A percentile compares a stretch with the other conserved stretches of the same genome.
These are phyloP conservation scores for Acanthosepion pharaonis DNA, from an alignment of 2,888 invertebrate genomes.

Conservation along the genomic window DNA sequence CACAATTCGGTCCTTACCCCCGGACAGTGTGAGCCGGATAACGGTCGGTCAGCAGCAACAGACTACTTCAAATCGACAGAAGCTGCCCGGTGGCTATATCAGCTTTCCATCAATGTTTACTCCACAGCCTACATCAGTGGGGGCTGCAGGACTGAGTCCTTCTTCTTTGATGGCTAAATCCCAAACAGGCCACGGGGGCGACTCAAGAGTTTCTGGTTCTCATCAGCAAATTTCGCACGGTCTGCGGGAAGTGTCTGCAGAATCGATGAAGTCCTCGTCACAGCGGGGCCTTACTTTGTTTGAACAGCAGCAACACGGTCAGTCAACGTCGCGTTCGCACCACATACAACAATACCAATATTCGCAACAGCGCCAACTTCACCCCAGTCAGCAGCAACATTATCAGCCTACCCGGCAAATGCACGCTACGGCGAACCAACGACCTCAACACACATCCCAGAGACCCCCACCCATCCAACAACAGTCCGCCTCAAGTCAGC, in stretches of 20 bases:
- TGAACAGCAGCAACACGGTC: background rate
- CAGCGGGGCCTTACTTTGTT: background rate
- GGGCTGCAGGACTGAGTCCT: background rate
- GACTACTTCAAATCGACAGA: background rate
- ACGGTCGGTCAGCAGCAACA: background rate
- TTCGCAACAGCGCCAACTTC: slow-evolving; percentile 39
- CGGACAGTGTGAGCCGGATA: slow-evolving; percentile 24
- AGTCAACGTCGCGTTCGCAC: background rate
- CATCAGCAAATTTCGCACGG: slow-evolving; percentile 21
- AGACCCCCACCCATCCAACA: background rate
- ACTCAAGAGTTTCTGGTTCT: slow-evolving; percentile 20
- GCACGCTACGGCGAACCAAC: background rate
- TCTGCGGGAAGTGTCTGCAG: background rate
- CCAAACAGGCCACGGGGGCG: background rate
- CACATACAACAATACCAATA: slow-evolving; percentile 46
- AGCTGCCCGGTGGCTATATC: slow-evolving; percentile 34
- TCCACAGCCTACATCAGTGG: background rate
- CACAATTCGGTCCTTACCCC: background rate
- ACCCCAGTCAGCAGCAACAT: slow-evolving; percentile 48
- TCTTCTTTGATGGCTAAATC: background rate
- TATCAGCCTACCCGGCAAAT: slow-evolving; percentile 14
- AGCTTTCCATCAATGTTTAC: background rate
- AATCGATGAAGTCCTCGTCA: slow-evolving; percentile 42
- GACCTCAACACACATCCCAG: slow-evolving; percentile 16
- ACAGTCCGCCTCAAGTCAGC: slow-evolving; percentile 34